Evolutionary conservation across 2,797 vertebrate genomes (phyloP).

Genomic region (Alcedo quadribrachys): DNA sequence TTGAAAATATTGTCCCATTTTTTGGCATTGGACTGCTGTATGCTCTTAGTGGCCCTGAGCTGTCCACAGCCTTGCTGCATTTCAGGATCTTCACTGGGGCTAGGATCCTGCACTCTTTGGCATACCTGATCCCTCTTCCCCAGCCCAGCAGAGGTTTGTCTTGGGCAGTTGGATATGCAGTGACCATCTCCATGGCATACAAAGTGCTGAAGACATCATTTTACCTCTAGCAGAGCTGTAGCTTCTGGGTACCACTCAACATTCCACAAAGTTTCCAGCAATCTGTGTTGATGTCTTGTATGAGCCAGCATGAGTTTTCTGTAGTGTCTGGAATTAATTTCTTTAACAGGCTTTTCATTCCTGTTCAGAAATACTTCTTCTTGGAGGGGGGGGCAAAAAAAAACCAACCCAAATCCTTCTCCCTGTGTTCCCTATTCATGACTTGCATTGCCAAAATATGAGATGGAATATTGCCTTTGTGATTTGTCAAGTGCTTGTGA

Average conservation of each 20-base stretch:
- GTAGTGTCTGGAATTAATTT: background rate
- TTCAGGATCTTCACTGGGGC: conserved; percentile 86
- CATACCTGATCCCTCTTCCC: conserved; percentile 83
- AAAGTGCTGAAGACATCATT: conserved; percentile 71
- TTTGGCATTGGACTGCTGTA: conserved; percentile 89
- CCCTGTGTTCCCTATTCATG: background rate
- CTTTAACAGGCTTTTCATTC: conserved; percentile 15
- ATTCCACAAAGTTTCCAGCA: background rate
- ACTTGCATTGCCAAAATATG: conserved; percentile 12
- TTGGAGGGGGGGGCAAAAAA: background rate
- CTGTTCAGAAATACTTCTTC: background rate
- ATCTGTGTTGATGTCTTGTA: background rate
- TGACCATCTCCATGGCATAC: conserved; percentile 87
- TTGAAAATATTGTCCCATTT: conserved; percentile 92
- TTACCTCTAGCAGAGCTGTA: conserved; percentile 58
- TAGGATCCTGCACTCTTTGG: conserved; percentile 84
- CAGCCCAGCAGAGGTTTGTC: conserved; percentile 85
- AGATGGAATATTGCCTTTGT: conserved; percentile 31
- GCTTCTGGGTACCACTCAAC: accelerated
- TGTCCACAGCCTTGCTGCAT: conserved; percentile 83
- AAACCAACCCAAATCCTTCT: background rate
- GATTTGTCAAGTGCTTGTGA: conserved; percentile 40
- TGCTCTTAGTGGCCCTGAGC: conserved; percentile 81
- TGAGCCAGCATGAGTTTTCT: background rate
- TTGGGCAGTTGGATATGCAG: conserved; percentile 74